Base-by-base conservation (phyloP, 1,140 invertebrate genomes). In the Drosophila parabipectinata region DNA sequence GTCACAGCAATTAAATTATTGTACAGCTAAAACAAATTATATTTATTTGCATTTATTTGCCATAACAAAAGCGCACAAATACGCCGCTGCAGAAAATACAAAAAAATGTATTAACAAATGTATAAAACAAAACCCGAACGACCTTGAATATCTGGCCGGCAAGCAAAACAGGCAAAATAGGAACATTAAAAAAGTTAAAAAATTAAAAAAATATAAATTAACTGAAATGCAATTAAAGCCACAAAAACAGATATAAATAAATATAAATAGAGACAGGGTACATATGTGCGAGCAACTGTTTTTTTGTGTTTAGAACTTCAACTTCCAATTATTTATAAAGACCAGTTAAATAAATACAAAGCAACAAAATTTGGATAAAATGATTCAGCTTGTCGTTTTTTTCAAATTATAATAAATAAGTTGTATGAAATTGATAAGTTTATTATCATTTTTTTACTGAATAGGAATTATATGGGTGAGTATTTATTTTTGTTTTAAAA, bases 1-100 rank as follows among this genome's bases (percentile, higher is more conserved):
- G 72, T 79, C 37, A 60, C 56, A 59, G 67, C 58, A 80, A 81
- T 81, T 80, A 77, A 81, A 81, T 72, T 62, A 80, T 75, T 80
- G 61, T 30, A 51, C 26, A 28, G 44, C 66, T 47, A 30, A 56
- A 75, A 67, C 69, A 76, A 66, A 77, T 79, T 79, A 76, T 76
- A 75, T 75, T 75, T 72, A 75, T 83, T 71, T 69, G 59, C 79
- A 77, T 81, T 62, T 77, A 71, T 66, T 69, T 79, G 80, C 55
- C 58, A 72, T 82, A 53, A 62, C 60, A 62, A 71, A 77, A 62
- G 63, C 67, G 28, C 58, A 61, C 64, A 60, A 14, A 32, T 28
- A 68, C 18, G 28, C 6, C 14, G 14, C 4, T 18, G 24, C 8
- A 34, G 34, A 68, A 44, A 50, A 24, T 37, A 34, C 18, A 67